A percentile compares a stretch with the other conserved stretches of the same genome.
Conservation (phyloP, 2,888 invertebrate species). For the Argyresthia goedartella region DNA sequence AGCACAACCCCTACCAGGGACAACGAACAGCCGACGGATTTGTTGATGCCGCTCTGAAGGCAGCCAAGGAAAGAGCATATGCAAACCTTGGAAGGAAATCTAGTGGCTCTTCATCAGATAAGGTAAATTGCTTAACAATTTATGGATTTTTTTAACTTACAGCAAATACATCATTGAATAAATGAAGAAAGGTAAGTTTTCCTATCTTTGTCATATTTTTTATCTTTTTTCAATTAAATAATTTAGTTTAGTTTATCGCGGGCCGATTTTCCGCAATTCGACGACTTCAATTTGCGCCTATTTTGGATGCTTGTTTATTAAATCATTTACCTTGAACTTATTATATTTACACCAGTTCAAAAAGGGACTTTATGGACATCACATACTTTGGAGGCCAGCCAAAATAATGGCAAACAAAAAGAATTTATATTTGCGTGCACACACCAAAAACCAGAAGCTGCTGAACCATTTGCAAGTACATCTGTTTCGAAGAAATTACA, state of each 20-base stretch:
- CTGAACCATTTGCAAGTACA: constrained; percentile 27
- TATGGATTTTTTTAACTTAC: too few species aligned
- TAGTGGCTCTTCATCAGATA: constrained; percentile 39
- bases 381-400: constrained; percentile 39
- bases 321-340: not conserved
- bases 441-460: constrained; percentile 15
- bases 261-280: too few species aligned
- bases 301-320: too few species aligned
- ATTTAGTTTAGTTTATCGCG: too few species aligned
- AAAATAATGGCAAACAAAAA: constrained; percentile 11
- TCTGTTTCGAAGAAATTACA: constrained; percentile 31
- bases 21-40: constrained; percentile 88
- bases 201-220: too few species aligned
- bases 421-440: constrained; percentile 12
- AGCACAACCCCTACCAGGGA: constrained; percentile 90
- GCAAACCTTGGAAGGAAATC: constrained; percentile 71
- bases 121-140: too few species aligned
- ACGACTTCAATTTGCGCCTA: too few species aligned
- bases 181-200: constrained; percentile 7
- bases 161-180: too few species aligned
- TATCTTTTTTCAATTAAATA: too few species aligned
- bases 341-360: not conserved
- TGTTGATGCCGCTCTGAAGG: constrained; percentile 86
- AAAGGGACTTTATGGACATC: constrained; percentile 29
- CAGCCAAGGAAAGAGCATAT: constrained; percentile 81